These are phyloP conservation scores for Paratilapia polleni DNA, from an alignment of 2,113 vertebrate genomes.

Conservation along the genomic window DNA sequence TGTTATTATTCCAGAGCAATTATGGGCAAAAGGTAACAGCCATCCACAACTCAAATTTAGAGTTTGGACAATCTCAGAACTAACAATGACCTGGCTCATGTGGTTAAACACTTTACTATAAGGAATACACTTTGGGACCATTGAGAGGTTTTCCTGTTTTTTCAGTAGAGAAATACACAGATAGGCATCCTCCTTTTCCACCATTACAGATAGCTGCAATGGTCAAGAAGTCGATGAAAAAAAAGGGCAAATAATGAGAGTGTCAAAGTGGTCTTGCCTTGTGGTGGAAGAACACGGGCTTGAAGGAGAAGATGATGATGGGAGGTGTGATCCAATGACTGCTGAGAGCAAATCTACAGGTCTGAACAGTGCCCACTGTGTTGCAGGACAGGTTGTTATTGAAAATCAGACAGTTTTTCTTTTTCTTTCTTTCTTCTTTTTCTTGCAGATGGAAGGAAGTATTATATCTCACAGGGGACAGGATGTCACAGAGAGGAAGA, in stretches of 20 bases:
- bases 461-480: not conserved
- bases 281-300: not conserved
- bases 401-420: not conserved
- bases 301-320: not conserved
- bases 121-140: not conserved
- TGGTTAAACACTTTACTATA: not conserved
- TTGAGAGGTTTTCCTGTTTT: not conserved
- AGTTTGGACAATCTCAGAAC: not conserved
- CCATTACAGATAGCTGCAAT: not conserved
- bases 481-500: constrained; percentile 1
- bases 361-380: not conserved
- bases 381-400: not conserved
- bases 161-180: not conserved
- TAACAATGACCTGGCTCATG: not conserved
- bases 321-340: not conserved
- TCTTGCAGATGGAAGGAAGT: not conserved
- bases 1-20: constrained; percentile 42
- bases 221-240: not conserved
- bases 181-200: not conserved
- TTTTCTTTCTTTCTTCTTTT: not conserved
- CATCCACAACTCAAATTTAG: constrained; percentile 1
- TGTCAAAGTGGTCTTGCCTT: not conserved
- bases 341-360: not conserved
- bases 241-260: not conserved
- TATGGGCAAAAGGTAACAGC: not conserved